A percentile compares a stretch with the other conserved stretches of the same genome.
Conservation (phyloP, 2,113 vertebrate species). For the Sphyrna mokarran region DNA sequence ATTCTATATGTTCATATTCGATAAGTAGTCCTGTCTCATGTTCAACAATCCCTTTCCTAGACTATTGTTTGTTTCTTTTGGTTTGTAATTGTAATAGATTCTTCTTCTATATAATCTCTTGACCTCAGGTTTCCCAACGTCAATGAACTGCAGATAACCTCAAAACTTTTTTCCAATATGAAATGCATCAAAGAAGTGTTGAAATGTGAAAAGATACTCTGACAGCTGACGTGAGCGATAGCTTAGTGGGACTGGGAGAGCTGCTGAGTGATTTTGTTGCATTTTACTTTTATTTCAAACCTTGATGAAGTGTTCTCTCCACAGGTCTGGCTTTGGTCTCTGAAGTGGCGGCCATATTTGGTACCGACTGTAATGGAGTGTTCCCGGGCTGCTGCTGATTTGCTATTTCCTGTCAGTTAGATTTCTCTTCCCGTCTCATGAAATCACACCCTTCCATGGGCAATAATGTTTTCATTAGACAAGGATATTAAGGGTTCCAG, state of each 20-base stretch:
- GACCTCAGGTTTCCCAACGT: neutral
- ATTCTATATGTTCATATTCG: neutral
- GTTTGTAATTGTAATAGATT: neutral
- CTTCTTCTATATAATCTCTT: neutral
- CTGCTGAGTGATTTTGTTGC: neutral
- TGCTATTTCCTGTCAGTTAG: neutral
- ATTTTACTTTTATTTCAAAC: slow-evolving; percentile 5
- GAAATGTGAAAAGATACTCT: slow-evolving; percentile 21
- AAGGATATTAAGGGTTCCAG: neutral
- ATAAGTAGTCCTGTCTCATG: neutral
- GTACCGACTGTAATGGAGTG: neutral
- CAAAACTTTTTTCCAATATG: neutral
- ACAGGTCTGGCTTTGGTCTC: neutral
- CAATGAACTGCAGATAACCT: neutral
- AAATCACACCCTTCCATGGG: too few species aligned
- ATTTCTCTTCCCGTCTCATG: neutral
- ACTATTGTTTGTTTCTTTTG: neutral
- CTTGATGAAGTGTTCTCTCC: slow-evolving; percentile 19
- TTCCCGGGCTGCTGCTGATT: neutral
- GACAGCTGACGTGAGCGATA: slow-evolving; percentile 3
- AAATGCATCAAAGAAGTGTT: slow-evolving; percentile 16
- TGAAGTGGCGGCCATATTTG: neutral
- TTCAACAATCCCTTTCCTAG: neutral
- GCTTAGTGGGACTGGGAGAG: neutral
- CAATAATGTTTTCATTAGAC: neutral